Percentiles rank a stretch among this genome's conserved stretches.
Conservation (phyloP, 2,888 invertebrate species). For the Gastracanthus pulcherrimus region DNA sequence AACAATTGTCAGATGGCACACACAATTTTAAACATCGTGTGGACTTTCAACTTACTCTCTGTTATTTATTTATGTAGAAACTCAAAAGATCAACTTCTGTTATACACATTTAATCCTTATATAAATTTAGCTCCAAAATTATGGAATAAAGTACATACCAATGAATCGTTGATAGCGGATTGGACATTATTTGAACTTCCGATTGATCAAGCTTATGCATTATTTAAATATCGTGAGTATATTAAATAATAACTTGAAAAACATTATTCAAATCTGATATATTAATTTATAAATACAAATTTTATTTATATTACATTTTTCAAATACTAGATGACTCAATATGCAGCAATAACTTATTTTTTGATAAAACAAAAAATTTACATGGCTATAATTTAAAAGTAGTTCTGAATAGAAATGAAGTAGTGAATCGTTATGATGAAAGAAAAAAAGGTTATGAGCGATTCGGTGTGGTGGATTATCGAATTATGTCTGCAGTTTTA, state of each 20-base stretch:
- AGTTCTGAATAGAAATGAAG: no score
- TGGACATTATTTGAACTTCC: neutral
- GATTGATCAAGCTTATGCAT: neutral
- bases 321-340: neutral
- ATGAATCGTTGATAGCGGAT: no score
- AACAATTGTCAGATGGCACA: neutral
- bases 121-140: no score
- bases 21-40: neutral
- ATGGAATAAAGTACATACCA: neutral
- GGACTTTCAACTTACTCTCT: slow-evolving; percentile 2
- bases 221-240: no score
- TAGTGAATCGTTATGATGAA: no score
- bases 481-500: neutral
- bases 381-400: neutral
- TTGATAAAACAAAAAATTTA: no score
- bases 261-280: no score
- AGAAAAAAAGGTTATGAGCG: neutral
- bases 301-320: neutral
- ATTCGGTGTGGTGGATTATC: neutral
- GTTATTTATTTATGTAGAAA: neutral
- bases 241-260: no score
- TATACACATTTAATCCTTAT: no score
- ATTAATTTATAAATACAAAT: neutral
- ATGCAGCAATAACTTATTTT: no score
- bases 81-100: neutral